These are phyloP conservation scores for Oncopeltus fasciatus DNA, from an alignment of 1,140 invertebrate genomes.

Conservation along the genomic window DNA sequence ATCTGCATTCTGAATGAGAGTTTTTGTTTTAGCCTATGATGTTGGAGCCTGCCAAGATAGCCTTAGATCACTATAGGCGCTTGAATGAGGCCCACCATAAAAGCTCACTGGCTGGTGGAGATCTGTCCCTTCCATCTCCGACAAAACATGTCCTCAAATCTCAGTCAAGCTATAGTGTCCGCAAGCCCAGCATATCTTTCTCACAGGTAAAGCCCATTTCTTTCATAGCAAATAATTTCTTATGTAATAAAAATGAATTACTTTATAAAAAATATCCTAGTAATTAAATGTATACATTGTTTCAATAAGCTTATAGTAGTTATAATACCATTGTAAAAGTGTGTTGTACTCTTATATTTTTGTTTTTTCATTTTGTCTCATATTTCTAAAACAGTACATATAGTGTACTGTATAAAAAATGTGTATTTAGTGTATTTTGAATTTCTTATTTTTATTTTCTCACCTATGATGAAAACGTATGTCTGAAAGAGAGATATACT, in stretches of 20 bases:
- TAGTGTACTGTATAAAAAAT: no score
- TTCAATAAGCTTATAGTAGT: background rate
- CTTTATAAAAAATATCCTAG: background rate
- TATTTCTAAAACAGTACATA: background rate
- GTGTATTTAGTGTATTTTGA: no score
- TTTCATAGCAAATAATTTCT: no score
- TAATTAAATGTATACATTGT: background rate
- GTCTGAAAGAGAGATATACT: background rate
- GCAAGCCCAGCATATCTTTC: conserved; percentile 25
- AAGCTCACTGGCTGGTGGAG: background rate
- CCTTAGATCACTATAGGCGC: conserved; percentile 43
- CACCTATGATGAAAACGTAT: no score
- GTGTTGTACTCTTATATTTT: background rate
- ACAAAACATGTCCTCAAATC: conserved; percentile 33
- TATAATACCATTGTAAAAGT: no score
- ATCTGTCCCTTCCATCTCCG: conserved; percentile 10
- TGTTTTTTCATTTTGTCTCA: background rate
- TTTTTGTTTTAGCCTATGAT: conserved; percentile 37
- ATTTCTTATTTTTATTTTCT: no score
- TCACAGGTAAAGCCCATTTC: conserved; percentile 22
- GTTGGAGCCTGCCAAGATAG: conserved; percentile 40
- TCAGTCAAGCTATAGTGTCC: conserved; percentile 37
- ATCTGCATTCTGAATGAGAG: background rate
- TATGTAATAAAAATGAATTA: background rate
- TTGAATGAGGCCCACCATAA: conserved; percentile 50